Evolutionary conservation across 2,797 vertebrate genomes (phyloP), one percentile per base, ranked within the genome.

Genomic region (Hafferia zeledoni): DNA sequence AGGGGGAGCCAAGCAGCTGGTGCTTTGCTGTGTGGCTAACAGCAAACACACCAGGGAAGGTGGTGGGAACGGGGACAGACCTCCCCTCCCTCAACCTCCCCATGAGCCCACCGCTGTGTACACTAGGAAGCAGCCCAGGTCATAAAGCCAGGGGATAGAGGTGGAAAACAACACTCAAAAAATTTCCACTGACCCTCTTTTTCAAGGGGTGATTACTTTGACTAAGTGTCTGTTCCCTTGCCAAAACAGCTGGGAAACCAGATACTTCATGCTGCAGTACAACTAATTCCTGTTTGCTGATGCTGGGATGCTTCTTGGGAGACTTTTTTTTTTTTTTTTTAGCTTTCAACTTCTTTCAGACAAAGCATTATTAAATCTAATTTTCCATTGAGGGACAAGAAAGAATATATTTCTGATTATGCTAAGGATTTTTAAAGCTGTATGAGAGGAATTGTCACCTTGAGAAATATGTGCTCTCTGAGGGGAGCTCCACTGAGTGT

Each of bases 21-120:
- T 4, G 37, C 24, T 63, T 20, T 41, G 50, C 46, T 46, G 7
- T 57, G 43, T 0, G 3, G 15, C 16, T 22, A 9, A 61, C 41
- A 79, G 30, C 64, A 52, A 3, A 25, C 52, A 35, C 69, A n/a
- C 5, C 44, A 19, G 2, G 5, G 63, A 46, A 31, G 19, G 30
- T 1, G 3, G 55, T 28, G 57, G 59, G 44, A 39, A 50, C 28
- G 61, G 56, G 44, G 6, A 52, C 65, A 64, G 44, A 70, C 3
- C 35, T 64, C 56, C 22, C 30, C 17, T 72, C 33, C 17, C 57
- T 67, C 39, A 75, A 1, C 20, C 19, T 78, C 61, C 31, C 30
- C 0, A 0, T 24, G 47, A 71, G 30, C 46, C 8, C 2, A 37
- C 20, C 4, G 0, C 53, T 53, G 25, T 28, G 53, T 3, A 24